A percentile compares a stretch with the other conserved stretches of the same genome.
These are phyloP conservation scores for Villa cingulata DNA, from an alignment of 2,888 invertebrate species.

Conservation along the genomic window DNA sequence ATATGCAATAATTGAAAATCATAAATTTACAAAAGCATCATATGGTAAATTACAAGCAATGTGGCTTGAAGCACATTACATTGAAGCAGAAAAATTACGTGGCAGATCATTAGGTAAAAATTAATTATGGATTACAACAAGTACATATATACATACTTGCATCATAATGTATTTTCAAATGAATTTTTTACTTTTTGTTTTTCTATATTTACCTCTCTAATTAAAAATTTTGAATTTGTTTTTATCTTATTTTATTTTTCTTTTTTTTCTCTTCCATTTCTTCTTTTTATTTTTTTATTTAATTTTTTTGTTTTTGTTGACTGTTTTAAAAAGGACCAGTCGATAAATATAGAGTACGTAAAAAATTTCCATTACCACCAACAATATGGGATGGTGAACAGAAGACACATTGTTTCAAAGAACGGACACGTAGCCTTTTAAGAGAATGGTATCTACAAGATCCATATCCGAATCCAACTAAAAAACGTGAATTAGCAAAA, in stretches of 20 bases:
- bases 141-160: no score
- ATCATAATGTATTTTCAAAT: neutral
- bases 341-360: slow-evolving; percentile 83
- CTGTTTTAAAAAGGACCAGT: slow-evolving; percentile 49
- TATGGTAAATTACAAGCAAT: slow-evolving; percentile 80
- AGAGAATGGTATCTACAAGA: slow-evolving; percentile 98
- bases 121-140: neutral
- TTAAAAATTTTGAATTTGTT: no score
- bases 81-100: slow-evolving; percentile 80
- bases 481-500: slow-evolving; percentile 80
- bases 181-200: neutral
- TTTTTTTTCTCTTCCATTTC: neutral
- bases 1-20: slow-evolving; percentile 77
- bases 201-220: neutral
- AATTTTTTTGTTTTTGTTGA: neutral
- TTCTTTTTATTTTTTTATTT: neutral
- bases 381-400: slow-evolving; percentile 95
- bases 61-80: slow-evolving; percentile 91
- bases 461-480: slow-evolving; percentile 90
- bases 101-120: slow-evolving; percentile 62
- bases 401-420: slow-evolving; percentile 93
- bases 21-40: slow-evolving; percentile 78
- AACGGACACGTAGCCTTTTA: slow-evolving; percentile 84
- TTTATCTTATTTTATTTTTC: neutral
- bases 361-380: slow-evolving; percentile 83